Base-by-base conservation (phyloP, 2,113 vertebrate species). In the Haplochromis burtoni region DNA sequence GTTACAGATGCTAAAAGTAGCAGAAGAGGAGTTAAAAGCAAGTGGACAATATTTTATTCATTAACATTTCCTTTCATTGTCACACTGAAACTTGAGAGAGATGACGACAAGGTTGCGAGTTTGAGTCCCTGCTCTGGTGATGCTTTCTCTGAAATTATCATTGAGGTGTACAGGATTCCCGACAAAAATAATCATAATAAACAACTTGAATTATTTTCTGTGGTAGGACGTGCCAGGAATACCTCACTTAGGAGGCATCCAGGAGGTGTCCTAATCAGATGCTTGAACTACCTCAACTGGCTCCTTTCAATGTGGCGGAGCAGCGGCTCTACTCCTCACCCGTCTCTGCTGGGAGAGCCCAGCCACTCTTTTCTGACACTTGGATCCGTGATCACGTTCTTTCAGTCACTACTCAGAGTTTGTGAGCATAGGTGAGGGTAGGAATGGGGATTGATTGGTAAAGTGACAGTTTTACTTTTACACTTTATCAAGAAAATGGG, bases 141-240 rank as follows among this genome's bases (percentile, higher is more conserved):
- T 73, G 40, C 12, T 11, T 45, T 45, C 38, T 45, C 40, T 73
- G 68, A 45, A 73, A 73, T 29, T 26, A 73, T 17, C 24, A 0
- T 73, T 45, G 68, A 73, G 21, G 68, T 45, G 3, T 26, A 10
- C 8, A 26, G 2, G 4, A 73, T 12, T 66, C 13, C 13, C 1
- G 0, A 73, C 38, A 10, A 73, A 73, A 45, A 4, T 45, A 73
- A 73, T 16, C 13, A 45, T 45, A 26, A 45, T 10, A 71, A 71
- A 42, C 66, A 71, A 4, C 66, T 24, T 6, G 6, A 35, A 66
- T 66, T 66, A 38, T 66, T 66, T 66, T 38, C 61, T 66, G 6
- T n/a, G 61, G 19, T 38, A 35, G 17, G 31, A 13, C 33, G 0
- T 38, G 7, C 10, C 33, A 0, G 61, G 33, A 66, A 66, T 38